These are phyloP conservation scores for Toxonevra muliebris DNA, from an alignment of 2,888 invertebrate genomes.

Conservation along the genomic window DNA sequence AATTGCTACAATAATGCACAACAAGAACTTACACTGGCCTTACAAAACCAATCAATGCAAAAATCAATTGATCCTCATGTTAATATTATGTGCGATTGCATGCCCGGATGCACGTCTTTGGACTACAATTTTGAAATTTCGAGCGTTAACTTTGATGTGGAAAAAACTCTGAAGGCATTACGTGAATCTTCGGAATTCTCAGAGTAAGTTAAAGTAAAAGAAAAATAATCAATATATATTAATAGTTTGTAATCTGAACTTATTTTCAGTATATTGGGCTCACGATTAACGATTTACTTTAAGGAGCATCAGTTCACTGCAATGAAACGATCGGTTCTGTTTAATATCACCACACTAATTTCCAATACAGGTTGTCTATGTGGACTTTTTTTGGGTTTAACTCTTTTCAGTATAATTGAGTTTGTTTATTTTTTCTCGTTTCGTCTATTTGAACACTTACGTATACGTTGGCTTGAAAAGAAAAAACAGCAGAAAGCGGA, in stretches of 20 bases:
- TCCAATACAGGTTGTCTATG: constrained; percentile 76
- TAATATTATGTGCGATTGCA: constrained; percentile 56
- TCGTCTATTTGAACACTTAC: constrained; percentile 54
- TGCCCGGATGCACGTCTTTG: constrained; percentile 61
- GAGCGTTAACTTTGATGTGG: constrained; percentile 50
- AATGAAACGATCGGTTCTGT: constrained; percentile 73
- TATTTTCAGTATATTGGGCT: constrained; percentile 67
- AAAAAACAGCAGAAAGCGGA: too few relatives aligned
- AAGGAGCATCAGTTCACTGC: constrained; percentile 78
- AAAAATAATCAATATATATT: too few relatives aligned
- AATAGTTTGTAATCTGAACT: too few relatives aligned
- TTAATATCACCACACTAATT: constrained; percentile 73
- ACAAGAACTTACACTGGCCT: constrained; percentile 48
- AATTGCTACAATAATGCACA: constrained; percentile 59
- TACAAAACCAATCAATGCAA: constrained; percentile 56
- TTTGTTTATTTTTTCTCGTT: constrained; percentile 68
- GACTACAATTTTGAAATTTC: constrained; percentile 62
- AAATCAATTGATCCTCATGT: constrained; percentile 44
- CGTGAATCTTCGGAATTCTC: constrained; percentile 55
- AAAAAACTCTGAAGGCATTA: constrained; percentile 50
- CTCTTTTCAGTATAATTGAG: constrained; percentile 66
- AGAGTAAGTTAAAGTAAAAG: too few relatives aligned
- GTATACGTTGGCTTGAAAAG: too few relatives aligned
- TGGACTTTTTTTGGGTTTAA: constrained; percentile 66
- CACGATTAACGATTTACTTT: constrained; percentile 74